Evolutionary conservation across 2,797 vertebrate species (phyloP), one percentile per base, ranked within the genome.

Genomic region (Microctenopoma stevenorrisi): DNA sequence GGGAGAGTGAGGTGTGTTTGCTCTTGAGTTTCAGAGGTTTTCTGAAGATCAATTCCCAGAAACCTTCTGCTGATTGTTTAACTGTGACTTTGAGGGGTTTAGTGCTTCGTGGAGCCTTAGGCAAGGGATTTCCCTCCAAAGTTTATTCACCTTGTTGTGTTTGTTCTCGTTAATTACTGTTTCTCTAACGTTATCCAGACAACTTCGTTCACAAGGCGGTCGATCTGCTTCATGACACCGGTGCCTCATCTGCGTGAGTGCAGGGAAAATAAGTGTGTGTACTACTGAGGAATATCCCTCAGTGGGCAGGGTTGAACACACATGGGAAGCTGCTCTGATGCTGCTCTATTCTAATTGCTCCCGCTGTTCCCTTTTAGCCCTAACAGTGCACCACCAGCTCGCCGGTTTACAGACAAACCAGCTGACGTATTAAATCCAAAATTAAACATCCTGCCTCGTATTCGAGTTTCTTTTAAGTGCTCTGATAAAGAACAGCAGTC

Each of bases 271-370:
- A 35, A 25, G 57, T 68, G 56, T 30, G 44, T 70, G 35, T 22
- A 22, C 22, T 22, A 22, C 22, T 22, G 22, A 22, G 64, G 76
- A 52, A 54, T 7, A 22, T 76, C 50, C 71, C 68, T 59, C 48
- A 46, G 70, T 35, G 35, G 37, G 13, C 37, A 6, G 42, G 14
- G 28, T 0, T 35, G 22, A 50, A 35, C 26, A 64, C 68, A 22
- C 68, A n/a, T 11, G 66, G 56, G 66, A 53, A 65, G 51, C 53
- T 70, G 30, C 65, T 25, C 66, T 28, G 78, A 74, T 73, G 65
- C 63, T 14, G 57, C 50, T 18, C 68, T 64, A 54, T 49, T 70
- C 37, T 88, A 81, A 88, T 88, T 85, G 80, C 72, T 85, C 81
- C 85, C 74, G 7, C 18, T 18, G 78, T 69, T 74, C 40, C 53